Evolutionary conservation across 2,888 invertebrate genomes (phyloP).

Genomic region (Dynastes tityus): DNA sequence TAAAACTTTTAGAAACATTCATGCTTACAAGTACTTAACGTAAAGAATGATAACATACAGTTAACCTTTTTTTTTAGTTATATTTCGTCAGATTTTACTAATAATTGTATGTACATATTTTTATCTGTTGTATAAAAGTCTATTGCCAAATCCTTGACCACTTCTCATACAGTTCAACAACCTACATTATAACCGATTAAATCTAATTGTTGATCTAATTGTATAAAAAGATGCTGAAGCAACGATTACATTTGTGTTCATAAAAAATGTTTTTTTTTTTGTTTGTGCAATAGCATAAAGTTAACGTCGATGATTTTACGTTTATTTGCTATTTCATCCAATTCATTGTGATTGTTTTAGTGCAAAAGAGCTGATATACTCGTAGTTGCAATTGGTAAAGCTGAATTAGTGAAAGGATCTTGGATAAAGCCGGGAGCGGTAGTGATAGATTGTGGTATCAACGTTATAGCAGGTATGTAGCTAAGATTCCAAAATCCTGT

Average conservation of each 20-base stretch:
- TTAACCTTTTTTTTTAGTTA: too few species aligned
- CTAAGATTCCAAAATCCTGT: too few species aligned
- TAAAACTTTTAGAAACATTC: too few species aligned
- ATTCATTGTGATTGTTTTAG: constrained; percentile 59
- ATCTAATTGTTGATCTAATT: constrained; percentile 12
- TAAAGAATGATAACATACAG: too few species aligned
- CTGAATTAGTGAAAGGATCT: constrained; percentile 91
- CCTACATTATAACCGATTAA: constrained; percentile 7
- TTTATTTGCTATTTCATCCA: background rate
- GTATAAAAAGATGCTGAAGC: background rate
- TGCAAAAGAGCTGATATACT: constrained; percentile 89
- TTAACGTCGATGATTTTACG: too few species aligned
- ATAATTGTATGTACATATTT: background rate
- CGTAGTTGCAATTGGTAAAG: constrained; percentile 94
- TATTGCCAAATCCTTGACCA: constrained; percentile 1
- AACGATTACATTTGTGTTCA: background rate
- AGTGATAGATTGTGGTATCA: constrained; percentile 99
- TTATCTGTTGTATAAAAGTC: background rate
- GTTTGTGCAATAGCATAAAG: background rate
- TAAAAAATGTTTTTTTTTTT: background rate
- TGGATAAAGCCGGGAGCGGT: constrained; percentile 99
- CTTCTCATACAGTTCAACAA: background rate
- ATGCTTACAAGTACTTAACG: too few species aligned
- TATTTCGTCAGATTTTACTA: background rate
- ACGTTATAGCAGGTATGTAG: constrained; percentile 84